A percentile compares a stretch with the other conserved stretches of the same genome.
Conservation (phyloP, 1,140 invertebrate genomes). For the Epicauta chinensis region DNA sequence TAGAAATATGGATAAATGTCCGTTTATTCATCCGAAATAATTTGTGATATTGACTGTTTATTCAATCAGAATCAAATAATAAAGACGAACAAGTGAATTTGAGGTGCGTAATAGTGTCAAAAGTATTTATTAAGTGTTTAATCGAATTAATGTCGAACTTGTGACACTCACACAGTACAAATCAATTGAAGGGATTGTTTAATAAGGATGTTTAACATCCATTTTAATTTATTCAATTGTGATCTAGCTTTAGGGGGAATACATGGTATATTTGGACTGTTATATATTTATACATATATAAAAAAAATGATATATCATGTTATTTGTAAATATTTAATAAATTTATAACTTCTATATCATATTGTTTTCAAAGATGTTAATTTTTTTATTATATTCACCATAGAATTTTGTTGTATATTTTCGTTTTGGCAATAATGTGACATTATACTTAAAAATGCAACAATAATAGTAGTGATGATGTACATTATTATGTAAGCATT, state of each 20-base stretch:
- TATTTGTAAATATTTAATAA: neutral
- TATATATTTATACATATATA: constrained; percentile 1
- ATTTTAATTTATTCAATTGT: neutral
- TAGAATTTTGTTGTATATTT: neutral
- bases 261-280: neutral
- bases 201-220: neutral
- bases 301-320: constrained; percentile 1
- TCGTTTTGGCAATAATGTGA: too few species aligned
- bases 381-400: neutral
- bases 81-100: too few species aligned
- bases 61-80: neutral
- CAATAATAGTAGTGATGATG: constrained; percentile 4
- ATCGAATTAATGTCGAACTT: too few species aligned
- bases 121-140: too few species aligned
- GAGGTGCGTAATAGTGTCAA: too few species aligned
- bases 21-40: constrained; percentile 60
- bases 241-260: neutral
- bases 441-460: neutral
- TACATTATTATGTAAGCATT: constrained; percentile 7
- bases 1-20: constrained; percentile 67
- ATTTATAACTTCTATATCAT: neutral
- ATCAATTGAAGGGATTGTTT: neutral
- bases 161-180: too few species aligned
- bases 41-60: neutral
- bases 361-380: neutral